Conservation (phyloP, 2,797 vertebrate species). For the Margarornis squamiger region DNA sequence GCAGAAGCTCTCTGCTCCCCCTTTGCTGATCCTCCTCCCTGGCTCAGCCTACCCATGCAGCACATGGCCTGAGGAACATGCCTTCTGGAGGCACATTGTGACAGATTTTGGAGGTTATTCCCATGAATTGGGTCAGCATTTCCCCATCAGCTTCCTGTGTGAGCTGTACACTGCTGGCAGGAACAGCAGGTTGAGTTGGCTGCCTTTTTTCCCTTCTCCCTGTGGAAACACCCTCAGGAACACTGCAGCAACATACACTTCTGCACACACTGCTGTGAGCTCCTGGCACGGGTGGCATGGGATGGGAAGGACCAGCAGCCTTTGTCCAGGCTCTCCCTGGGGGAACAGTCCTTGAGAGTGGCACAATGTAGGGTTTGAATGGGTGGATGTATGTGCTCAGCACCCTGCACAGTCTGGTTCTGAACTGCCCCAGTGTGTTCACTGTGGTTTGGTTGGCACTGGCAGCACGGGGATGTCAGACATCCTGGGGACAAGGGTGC, state of each 20-base stretch:
- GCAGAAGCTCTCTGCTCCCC: not conserved
- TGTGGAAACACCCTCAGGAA: not conserved
- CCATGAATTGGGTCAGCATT: not conserved
- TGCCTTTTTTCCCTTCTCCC: not conserved
- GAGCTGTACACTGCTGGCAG: not conserved
- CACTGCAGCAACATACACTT: not conserved
- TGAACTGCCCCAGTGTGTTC: not conserved
- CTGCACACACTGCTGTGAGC: fast-evolving
- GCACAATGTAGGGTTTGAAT: not conserved
- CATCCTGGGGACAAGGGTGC: not conserved
- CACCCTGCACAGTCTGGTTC: not conserved
- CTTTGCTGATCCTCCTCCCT: not conserved
- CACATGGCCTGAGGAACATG: not conserved
- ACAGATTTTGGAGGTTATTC: not conserved
- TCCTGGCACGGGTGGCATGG: not conserved
- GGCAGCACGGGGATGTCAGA: not conserved
- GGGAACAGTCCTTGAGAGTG: not conserved
- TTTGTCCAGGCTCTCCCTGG: not conserved
- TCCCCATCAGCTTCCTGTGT: not conserved
- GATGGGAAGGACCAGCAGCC: not conserved
- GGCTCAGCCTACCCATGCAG: not conserved
- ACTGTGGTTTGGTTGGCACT: not conserved
- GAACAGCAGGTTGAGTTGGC: not conserved
- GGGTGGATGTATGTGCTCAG: not conserved
- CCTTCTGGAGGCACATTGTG: not conserved